phyloP scores from a whole-genome alignment of 2,888 invertebrate species.

The Oscheius myriophilus region DNA sequence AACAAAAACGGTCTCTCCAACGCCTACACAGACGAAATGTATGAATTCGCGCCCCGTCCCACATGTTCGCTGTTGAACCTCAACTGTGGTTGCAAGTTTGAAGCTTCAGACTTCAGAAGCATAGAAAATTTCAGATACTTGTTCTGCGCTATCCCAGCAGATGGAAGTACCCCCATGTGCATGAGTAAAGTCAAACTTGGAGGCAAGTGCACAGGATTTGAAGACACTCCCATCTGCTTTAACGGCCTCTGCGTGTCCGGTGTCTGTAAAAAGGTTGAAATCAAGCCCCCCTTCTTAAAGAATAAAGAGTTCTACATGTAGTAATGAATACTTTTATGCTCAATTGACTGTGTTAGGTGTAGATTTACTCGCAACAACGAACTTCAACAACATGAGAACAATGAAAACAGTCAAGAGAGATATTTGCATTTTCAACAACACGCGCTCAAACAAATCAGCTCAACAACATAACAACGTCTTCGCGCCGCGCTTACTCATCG shows the following conservation, averaged over 20 bases:
- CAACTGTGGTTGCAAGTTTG: constrained; percentile 52
- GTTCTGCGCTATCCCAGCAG: constrained; percentile 60
- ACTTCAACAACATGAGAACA: constrained; percentile 27
- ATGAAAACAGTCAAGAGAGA: constrained; percentile 4
- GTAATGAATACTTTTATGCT: not conserved
- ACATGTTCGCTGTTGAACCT: constrained; percentile 41
- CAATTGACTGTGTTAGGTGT: not conserved
- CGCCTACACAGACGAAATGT: constrained; percentile 63
- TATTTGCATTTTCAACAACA: constrained; percentile 1
- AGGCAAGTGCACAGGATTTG: constrained; percentile 66
- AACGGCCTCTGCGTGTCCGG: constrained; percentile 58
- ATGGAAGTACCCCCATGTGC: constrained; percentile 45
- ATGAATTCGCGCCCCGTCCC: constrained; percentile 59
- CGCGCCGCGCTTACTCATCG: constrained; percentile 28
- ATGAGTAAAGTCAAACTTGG: constrained; percentile 60
- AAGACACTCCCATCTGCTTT: constrained; percentile 58
- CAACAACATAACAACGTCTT: not conserved
- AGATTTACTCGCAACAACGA: constrained; percentile 6
- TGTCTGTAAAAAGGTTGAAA: constrained; percentile 1
- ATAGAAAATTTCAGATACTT: constrained; percentile 53
- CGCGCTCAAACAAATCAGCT: not conserved
- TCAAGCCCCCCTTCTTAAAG: not conserved
- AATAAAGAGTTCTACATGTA: constrained; percentile 19
- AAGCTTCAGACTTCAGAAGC: not conserved
- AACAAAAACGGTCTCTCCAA: constrained; percentile 58